These are phyloP conservation scores for Crossocerus cetratus DNA, from an alignment of 2,888 invertebrate genomes.

Conservation along the genomic window DNA sequence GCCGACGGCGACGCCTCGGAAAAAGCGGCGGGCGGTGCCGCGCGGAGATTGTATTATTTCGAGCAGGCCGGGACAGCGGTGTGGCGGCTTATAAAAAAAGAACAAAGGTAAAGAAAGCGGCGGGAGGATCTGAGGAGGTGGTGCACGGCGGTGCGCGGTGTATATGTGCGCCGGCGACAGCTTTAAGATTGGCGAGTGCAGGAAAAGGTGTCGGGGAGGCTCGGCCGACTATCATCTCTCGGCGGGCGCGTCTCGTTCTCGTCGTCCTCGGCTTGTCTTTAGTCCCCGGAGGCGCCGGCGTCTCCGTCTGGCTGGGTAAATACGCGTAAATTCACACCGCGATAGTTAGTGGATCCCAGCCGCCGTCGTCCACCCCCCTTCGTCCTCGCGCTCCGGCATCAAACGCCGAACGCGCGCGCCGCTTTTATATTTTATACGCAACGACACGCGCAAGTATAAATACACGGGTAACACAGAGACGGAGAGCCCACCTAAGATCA, in stretches of 20 bases:
- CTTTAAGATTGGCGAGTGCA: slow-evolving; percentile 55
- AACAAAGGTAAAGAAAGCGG: slow-evolving; percentile 27
- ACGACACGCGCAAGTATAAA: slow-evolving; percentile 2
- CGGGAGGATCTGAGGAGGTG: slow-evolving; percentile 43
- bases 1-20: neutral
- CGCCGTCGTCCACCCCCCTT: slow-evolving; percentile 34
- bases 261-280: slow-evolving; percentile 35
- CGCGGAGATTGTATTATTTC: slow-evolving; percentile 51
- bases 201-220: slow-evolving; percentile 38
- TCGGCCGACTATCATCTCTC: slow-evolving; percentile 33
- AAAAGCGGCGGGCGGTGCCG: slow-evolving; percentile 8
- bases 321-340: slow-evolving; percentile 60
- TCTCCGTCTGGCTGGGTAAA: slow-evolving; percentile 58
- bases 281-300: slow-evolving; percentile 57
- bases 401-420: neutral
- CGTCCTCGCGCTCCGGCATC: neutral
- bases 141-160: slow-evolving; percentile 40
- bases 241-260: slow-evolving; percentile 9
- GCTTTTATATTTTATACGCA: slow-evolving; percentile 33
- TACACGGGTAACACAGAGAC: neutral
- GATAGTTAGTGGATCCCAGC: slow-evolving; percentile 58
- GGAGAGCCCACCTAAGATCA: neutral
- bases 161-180: slow-evolving; percentile 42
- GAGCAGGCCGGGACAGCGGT: slow-evolving; percentile 14
- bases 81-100: slow-evolving; percentile 27